Evolutionary conservation across 2,888 invertebrate species (phyloP), one percentile per base, ranked within the genome.

Genomic region (Eubasilissa splendida): DNA sequence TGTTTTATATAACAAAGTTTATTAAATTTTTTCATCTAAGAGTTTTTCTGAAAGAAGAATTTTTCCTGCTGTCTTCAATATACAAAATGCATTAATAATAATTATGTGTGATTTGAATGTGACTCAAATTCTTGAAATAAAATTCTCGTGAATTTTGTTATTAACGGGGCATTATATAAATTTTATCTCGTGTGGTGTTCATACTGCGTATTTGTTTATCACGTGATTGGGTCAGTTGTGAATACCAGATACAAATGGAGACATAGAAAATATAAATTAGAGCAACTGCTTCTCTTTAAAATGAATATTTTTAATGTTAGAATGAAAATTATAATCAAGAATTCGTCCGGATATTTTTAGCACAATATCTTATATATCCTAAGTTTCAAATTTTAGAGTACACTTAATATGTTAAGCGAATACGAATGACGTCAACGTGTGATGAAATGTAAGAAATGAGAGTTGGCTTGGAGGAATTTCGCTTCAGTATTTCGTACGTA

Each of bases 271-370:
- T 76, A 9, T 81, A 75, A 70, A 68, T 59, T 77, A 80, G 80
- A 76, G 76, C 66, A 65, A 74, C 73, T 68, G 80, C 82, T 83
- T 83, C 80, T 80, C 65, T 80, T 77, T 82, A 79, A 79, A 78
- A 74, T 80, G 78, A 79, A 78, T 81, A 81, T 81, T 80, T 79
- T 74, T 83, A 83, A 82, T 82, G 75, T 83, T 83, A 83, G 80
- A 75, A 68, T 76, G 77, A 81, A 77, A 81, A 80, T 84, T 42
- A 76, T 84, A 84, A 82, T 81, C 84, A 84, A 77, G 80, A 84
- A 84, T 82, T 84, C 84, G 84, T 84, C 84, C 84, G 84, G 81
- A 82, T 84, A 84, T 81, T 81, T 80, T 82, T 84, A 84, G 84
- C 84, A 84, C 84, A 84, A 84, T 84, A 84, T 80, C 82, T 84